Base-by-base conservation (phyloP, 2,797 vertebrate genomes). In the Monodelphis domestica region DNA sequence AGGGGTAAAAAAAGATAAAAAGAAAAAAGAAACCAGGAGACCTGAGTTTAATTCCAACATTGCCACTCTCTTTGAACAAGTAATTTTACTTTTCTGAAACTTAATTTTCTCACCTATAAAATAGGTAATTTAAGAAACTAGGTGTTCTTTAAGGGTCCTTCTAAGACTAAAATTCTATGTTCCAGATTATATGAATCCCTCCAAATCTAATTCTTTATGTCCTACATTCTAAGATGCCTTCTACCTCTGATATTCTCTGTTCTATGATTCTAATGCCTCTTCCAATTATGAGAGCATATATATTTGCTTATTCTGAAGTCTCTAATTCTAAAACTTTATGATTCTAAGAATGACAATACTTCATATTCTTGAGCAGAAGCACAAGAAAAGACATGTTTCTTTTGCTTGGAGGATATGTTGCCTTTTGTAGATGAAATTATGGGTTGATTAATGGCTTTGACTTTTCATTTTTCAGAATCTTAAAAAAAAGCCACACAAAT, bases 361-460 rank as follows among this genome's bases (percentile, higher is more conserved):
- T 50, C 2, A 53, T 89, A 95, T 90, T 95, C 87, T 89, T 4
- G 38, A 94, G 92, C 96, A 95, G 84, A 51, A 54, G 96, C 95
- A 96, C 98, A 98, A 97, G 97, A 98, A 96, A 94, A 92, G 96
- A 97, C 97, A 96, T 93, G 96, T 90, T 97, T 97, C 93, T 91
- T 87, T 94, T 94, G 53, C 94, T 95, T 93, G 89, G 94, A 97
- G 96, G 94, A 97, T 95, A 96, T 97, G 97, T 97, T 97, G 96
- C 96, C 96, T 97, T 97, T 97, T 88, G 94, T 93, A 97, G 96
- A 97, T 97, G 97, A 95, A 97, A 96, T 94, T 95, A 50, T 91
- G 92, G 96, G 93, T 94, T 98, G 98, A 98, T 98, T 97, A 97
- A 97, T 96, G 96, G 95, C 97, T 97, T 97, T 97, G 97, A 97